phyloP scores from a whole-genome alignment of 1,140 invertebrate genomes.

The Penaeus vannamei region DNA sequence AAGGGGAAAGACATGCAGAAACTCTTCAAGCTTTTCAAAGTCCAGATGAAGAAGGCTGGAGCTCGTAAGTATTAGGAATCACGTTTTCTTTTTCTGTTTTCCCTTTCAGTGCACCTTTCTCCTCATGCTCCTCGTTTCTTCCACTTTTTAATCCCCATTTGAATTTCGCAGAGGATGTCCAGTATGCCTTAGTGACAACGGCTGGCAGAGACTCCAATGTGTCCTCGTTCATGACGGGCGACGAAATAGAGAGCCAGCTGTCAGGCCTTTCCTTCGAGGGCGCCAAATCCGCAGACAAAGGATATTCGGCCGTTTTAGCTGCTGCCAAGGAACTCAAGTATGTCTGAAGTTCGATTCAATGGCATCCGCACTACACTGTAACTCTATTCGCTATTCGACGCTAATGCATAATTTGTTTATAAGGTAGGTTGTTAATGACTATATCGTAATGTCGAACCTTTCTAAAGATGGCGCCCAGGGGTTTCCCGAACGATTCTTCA shows the following conservation, averaged over 20 bases:
- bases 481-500: conserved; percentile 50
- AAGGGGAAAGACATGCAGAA: conserved; percentile 48
- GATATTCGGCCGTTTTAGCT: conserved; percentile 20
- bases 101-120: background rate
- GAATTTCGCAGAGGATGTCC: conserved; percentile 43
- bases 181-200: conserved; percentile 43
- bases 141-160: background rate
- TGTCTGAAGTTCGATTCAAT: background rate
- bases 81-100: background rate
- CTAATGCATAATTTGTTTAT: background rate
- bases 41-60: conserved; percentile 29
- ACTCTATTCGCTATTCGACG: background rate
- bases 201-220: conserved; percentile 6
- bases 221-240: conserved; percentile 31
- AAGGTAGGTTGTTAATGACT: too few species aligned
- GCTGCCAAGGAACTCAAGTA: conserved; percentile 37
- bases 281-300: conserved; percentile 27
- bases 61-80: conserved; percentile 32
- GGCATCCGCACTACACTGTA: background rate
- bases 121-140: background rate
- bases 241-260: conserved; percentile 20
- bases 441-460: too few species aligned
- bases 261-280: background rate
- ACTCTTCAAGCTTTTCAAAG: conserved; percentile 41
- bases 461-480: conserved; percentile 46